Conservation (phyloP, 2,113 vertebrate species). For the Megalops atlanticus region DNA sequence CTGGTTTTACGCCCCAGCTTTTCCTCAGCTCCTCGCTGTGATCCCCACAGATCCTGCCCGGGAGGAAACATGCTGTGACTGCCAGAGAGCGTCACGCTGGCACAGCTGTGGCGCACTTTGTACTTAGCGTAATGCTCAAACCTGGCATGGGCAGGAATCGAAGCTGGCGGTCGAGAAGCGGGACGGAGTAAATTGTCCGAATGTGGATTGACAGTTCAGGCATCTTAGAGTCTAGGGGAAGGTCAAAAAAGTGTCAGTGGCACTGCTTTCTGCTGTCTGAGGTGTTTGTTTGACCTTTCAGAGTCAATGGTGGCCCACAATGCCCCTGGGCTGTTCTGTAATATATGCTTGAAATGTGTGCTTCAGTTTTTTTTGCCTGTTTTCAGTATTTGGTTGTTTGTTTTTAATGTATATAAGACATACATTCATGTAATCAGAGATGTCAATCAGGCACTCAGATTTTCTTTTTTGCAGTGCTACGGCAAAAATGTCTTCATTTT, state of each 20-base stretch:
- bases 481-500: no score
- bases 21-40: neutral
- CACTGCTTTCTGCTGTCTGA: no score
- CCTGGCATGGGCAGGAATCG: conserved; percentile 42
- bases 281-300: no score
- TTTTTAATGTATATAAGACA: no score
- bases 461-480: no score
- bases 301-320: no score
- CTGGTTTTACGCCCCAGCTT: no score
- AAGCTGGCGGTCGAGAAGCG: conserved; percentile 23
- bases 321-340: no score
- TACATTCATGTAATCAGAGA: no score
- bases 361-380: no score
- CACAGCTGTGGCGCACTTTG: conserved; percentile 15
- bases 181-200: conserved; percentile 27
- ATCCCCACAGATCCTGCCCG: neutral
- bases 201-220: conserved; percentile 24
- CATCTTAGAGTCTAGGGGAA: neutral
- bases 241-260: neutral
- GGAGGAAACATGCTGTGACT: conserved; percentile 30
- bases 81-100: conserved; percentile 25
- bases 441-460: no score
- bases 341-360: no score
- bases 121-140: conserved; percentile 39
- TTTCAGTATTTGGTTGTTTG: neutral